phyloP scores from a whole-genome alignment of 2,113 vertebrate species.

The Arizona elegans region DNA sequence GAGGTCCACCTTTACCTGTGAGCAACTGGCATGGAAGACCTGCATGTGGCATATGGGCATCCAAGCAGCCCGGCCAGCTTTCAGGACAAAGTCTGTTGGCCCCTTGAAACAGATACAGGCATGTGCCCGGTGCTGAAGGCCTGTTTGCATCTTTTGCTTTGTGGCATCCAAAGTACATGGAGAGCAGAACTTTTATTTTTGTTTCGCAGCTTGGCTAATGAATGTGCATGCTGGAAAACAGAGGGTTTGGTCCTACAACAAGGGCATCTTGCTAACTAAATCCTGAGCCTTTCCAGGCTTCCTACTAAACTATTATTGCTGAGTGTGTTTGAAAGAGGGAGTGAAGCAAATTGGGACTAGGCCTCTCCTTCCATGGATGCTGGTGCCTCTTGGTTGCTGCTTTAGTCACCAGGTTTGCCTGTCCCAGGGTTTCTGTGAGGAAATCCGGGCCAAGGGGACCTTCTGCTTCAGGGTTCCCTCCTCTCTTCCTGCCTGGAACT shows the following conservation, averaged over 20 bases:
- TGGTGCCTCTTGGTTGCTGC: neutral
- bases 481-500: neutral
- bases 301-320: neutral
- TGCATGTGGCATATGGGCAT: neutral
- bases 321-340: neutral
- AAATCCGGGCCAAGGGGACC: constrained; percentile 16
- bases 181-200: neutral
- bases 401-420: constrained; percentile 33
- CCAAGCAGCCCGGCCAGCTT: neutral
- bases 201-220: neutral
- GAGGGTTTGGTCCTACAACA: neutral
- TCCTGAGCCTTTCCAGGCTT: no score
- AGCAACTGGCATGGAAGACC: neutral
- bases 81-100: neutral
- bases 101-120: neutral
- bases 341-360: neutral
- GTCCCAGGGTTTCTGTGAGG: neutral
- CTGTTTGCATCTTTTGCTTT: neutral
- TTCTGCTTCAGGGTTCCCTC: constrained; percentile 24
- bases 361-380: neutral
- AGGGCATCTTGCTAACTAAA: no score
- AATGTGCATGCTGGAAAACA: neutral
- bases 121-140: neutral
- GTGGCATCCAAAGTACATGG: constrained; percentile 22
- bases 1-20: neutral